These are phyloP conservation scores for Nibea albiflora DNA, from an alignment of 2,113 vertebrate genomes.

Conservation along the genomic window DNA sequence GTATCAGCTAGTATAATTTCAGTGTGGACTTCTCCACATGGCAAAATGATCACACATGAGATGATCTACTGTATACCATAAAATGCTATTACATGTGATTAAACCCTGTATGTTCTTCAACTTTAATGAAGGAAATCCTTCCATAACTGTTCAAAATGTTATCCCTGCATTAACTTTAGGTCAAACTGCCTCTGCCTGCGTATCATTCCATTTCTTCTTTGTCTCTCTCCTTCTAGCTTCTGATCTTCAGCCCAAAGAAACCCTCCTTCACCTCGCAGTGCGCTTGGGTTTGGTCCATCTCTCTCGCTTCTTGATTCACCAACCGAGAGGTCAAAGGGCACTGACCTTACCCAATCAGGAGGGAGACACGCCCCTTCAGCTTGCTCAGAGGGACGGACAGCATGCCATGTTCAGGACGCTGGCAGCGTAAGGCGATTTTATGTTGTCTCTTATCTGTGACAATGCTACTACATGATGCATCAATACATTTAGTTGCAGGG, in stretches of 20 bases:
- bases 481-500: background rate
- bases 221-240: constrained; percentile 34
- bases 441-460: background rate
- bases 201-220: background rate
- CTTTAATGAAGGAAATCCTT: background rate
- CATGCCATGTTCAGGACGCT: constrained; percentile 78
- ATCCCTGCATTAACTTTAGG: background rate
- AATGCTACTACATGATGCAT: background rate
- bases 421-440: constrained; percentile 80
- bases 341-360: constrained; percentile 83
- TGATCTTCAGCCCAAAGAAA: constrained; percentile 82
- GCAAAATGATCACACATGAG: too few species aligned
- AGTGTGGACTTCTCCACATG: too few species aligned
- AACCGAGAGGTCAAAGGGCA: constrained; percentile 83
- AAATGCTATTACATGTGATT: too few species aligned
- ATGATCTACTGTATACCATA: too few species aligned
- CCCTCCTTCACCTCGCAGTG: constrained; percentile 86
- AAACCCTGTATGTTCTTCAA: too few species aligned
- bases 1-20: too few species aligned
- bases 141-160: background rate
- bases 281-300: constrained; percentile 87
- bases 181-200: background rate
- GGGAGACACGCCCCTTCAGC: constrained; percentile 83
- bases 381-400: constrained; percentile 80
- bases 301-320: constrained; percentile 84